A percentile compares a stretch with the other conserved stretches of the same genome.
phyloP scores from a whole-genome alignment of 2,113 vertebrate genomes.

The Phylloscopus trochilus region DNA sequence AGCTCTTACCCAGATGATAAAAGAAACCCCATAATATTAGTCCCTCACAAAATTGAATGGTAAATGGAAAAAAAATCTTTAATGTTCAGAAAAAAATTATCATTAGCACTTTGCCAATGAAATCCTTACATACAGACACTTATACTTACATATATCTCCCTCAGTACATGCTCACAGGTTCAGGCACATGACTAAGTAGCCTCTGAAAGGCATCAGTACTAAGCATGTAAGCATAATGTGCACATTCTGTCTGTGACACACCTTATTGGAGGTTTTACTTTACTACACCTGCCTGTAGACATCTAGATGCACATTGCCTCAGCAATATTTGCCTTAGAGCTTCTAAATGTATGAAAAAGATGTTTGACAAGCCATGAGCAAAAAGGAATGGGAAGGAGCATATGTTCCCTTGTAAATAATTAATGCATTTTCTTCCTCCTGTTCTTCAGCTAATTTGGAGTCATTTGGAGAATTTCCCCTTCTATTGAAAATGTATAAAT shows the following conservation, averaged over 20 bases:
- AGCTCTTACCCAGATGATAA: background rate
- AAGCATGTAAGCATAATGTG: background rate
- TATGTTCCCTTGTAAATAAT: constrained; percentile 27
- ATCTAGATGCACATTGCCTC: background rate
- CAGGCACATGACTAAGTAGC: background rate
- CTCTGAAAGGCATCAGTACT: background rate
- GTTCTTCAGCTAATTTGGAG: background rate
- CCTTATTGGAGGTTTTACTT: background rate
- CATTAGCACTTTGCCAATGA: background rate
- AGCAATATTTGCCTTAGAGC: background rate
- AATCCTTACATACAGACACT: background rate
- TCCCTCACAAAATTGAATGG: background rate
- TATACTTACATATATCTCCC: background rate
- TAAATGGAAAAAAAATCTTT: background rate
- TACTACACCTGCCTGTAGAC: background rate
- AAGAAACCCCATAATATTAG: background rate
- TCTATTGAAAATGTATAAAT: background rate
- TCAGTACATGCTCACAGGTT: background rate
- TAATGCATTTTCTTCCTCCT: background rate
- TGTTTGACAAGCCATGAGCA: background rate
- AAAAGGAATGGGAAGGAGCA: background rate
- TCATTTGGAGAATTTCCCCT: background rate
- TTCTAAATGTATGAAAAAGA: background rate
- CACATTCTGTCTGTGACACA: background rate
- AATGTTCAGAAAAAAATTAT: background rate